phyloP scores from a whole-genome alignment of 2,888 invertebrate species.

The Trichogramma dendrolimi region DNA sequence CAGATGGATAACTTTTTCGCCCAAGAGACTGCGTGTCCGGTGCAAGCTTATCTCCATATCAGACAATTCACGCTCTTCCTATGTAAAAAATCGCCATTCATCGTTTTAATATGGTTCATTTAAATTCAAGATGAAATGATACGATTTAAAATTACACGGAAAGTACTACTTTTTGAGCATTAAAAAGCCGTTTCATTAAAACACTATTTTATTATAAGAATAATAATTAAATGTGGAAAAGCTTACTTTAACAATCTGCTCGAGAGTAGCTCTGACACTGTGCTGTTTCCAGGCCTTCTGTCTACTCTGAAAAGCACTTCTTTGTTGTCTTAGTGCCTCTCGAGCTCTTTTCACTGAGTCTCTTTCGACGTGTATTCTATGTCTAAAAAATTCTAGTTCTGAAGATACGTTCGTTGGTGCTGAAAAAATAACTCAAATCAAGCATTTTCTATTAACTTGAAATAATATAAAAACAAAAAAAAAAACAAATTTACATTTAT shows the following conservation, averaged over 20 bases:
- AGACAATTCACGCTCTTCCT: constrained; percentile 78
- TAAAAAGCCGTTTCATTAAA: no score
- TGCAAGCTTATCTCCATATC: constrained; percentile 81
- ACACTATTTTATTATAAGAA: no score
- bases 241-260: constrained; percentile 56
- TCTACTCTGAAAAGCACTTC: constrained; percentile 64
- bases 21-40: constrained; percentile 72
- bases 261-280: constrained; percentile 56
- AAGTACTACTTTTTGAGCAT: not conserved
- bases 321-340: constrained; percentile 67
- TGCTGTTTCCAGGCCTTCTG: constrained; percentile 59
- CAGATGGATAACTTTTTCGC: constrained; percentile 77
- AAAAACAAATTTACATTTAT: constrained; percentile 57
- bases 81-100: not conserved
- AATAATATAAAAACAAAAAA: not conserved
- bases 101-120: not conserved
- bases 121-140: not conserved
- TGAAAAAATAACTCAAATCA: constrained; percentile 27
- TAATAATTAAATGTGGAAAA: not conserved
- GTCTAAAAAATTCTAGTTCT: constrained; percentile 78
- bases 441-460: not conserved
- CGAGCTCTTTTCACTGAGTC: constrained; percentile 81
- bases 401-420: constrained; percentile 53
- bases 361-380: constrained; percentile 74
- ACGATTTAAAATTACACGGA: not conserved